phyloP scores from a whole-genome alignment of 1,140 invertebrate genomes.

The Calliopsis andreniformis region DNA sequence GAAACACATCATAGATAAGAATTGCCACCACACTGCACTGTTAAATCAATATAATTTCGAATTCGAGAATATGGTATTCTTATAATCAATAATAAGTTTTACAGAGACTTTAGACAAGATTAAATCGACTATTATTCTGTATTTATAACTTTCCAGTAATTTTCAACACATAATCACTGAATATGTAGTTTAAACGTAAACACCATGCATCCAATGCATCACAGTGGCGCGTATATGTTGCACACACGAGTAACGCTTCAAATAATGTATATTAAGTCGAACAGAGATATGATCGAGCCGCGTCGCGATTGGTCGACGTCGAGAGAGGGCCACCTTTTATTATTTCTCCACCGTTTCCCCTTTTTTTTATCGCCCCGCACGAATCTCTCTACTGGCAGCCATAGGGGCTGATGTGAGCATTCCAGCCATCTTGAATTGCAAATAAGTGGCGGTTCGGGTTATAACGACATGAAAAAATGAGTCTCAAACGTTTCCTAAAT shows the following conservation, averaged over 20 bases:
- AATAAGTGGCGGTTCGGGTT: constrained; percentile 48
- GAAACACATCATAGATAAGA: too few species aligned
- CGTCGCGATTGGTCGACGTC: constrained; percentile 61
- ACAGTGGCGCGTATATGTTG: constrained; percentile 19
- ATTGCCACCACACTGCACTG: too few species aligned
- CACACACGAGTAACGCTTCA: constrained; percentile 50
- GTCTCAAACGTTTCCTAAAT: too few species aligned
- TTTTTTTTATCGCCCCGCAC: constrained; percentile 58
- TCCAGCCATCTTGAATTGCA: constrained; percentile 74
- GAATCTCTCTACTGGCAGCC: constrained; percentile 56
- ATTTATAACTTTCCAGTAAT: too few species aligned
- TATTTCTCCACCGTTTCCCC: constrained; percentile 9
- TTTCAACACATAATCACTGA: too few species aligned
- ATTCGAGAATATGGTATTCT: too few species aligned
- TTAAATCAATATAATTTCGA: too few species aligned
- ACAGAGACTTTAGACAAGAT: too few species aligned
- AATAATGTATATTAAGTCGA: constrained; percentile 70
- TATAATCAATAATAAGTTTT: too few species aligned
- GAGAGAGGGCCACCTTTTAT: constrained; percentile 49
- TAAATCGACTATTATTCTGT: too few species aligned
- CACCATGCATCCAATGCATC: not conserved
- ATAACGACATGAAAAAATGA: constrained; percentile 34
- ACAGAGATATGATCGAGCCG: constrained; percentile 63
- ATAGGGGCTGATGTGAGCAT: constrained; percentile 42
- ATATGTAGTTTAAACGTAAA: not conserved